Percentiles rank a stretch among this genome's conserved stretches.
Evolutionary conservation across 2,888 invertebrate genomes (phyloP).

Genomic region (Leptopterna dolabrata): DNA sequence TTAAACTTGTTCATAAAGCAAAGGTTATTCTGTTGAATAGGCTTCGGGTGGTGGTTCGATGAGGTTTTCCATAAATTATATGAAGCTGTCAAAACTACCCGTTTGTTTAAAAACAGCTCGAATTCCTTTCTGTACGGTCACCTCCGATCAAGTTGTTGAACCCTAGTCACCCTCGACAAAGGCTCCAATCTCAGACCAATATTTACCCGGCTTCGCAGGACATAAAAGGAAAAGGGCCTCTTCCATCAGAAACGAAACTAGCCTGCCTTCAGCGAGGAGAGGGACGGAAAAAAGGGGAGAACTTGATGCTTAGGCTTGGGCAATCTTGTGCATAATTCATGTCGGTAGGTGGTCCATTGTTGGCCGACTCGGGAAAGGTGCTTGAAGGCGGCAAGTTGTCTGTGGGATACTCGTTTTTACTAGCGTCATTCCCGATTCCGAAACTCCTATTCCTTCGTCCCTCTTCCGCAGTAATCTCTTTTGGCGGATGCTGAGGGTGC

Average conservation of each 20-base stretch:
- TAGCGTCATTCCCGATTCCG: slow-evolving; percentile 1
- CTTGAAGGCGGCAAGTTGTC: slow-evolving; percentile 31
- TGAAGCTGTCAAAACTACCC: neutral
- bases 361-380: neutral
- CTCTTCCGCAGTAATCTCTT: too few species aligned
- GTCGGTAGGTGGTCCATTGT: slow-evolving; percentile 36
- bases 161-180: neutral
- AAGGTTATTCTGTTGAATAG: too few species aligned
- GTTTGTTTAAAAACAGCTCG: neutral
- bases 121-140: neutral
- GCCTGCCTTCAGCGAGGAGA: neutral
- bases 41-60: too few species aligned
- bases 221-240: neutral
- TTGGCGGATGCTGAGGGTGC: too few species aligned
- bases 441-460: neutral
- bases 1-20: too few species aligned
- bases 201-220: neutral
- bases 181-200: neutral
- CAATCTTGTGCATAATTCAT: slow-evolving; percentile 42
- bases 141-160: neutral
- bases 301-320: slow-evolving; percentile 14
- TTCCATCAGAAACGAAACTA: slow-evolving; percentile 27
- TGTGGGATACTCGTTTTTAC: slow-evolving; percentile 25
- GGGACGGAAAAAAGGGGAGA: neutral
- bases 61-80: neutral